Conservation (phyloP, 1,140 invertebrate genomes). For the Danaus melanippus region DNA sequence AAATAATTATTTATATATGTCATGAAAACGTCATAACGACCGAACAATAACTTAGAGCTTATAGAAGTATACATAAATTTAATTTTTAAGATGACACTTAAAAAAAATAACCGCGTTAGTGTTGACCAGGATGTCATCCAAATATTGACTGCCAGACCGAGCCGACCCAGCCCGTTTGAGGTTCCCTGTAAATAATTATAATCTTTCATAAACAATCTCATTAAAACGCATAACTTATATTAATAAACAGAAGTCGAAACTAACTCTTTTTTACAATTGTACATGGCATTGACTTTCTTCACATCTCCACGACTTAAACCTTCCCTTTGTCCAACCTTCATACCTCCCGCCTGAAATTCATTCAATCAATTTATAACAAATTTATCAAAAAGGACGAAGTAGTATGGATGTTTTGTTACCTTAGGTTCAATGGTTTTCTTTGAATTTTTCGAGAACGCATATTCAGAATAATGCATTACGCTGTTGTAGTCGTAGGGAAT, state of each 20-base stretch:
- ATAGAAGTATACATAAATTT: too few species aligned
- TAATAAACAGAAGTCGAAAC: conserved; percentile 21
- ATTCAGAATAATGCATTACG: conserved; percentile 88
- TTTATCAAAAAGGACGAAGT: neutral
- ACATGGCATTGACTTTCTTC: conserved; percentile 83
- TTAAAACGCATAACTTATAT: conserved; percentile 1
- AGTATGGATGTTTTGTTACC: conserved; percentile 46
- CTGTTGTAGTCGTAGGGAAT: conserved; percentile 85
- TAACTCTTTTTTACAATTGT: conserved; percentile 77
- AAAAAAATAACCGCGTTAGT: too few species aligned
- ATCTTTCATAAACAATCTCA: conserved; percentile 5
- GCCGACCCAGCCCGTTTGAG: conserved; percentile 47
- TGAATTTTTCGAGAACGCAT: conserved; percentile 83
- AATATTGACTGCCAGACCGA: conserved; percentile 50
- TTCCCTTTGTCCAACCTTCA: conserved; percentile 77
- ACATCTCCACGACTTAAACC: conserved; percentile 82
- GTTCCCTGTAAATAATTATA: conserved; percentile 39
- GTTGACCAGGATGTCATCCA: conserved; percentile 10
- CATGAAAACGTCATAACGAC: too few species aligned
- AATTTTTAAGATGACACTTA: too few species aligned
- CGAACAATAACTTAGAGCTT: too few species aligned
- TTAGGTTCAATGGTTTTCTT: conserved; percentile 79
- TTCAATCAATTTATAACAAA: conserved; percentile 2
- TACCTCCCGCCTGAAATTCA: conserved; percentile 34
- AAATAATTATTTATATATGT: too few species aligned